Evolutionary conservation across 2,113 vertebrate genomes (phyloP).

Genomic region (Bagarius yarrelli): DNA sequence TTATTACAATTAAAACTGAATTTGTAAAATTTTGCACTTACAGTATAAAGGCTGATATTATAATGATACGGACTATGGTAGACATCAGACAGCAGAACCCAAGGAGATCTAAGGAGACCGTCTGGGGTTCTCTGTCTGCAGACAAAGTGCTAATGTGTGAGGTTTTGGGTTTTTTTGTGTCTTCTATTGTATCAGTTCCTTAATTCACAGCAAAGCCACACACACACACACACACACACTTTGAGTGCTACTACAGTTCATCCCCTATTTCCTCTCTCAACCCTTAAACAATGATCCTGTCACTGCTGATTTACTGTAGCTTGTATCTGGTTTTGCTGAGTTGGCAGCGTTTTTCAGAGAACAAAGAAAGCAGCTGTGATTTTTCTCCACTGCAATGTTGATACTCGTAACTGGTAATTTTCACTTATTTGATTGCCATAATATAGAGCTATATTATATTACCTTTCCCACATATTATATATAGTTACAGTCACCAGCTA

Average conservation of each 20-base stretch:
- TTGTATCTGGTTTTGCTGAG: conserved; percentile 17
- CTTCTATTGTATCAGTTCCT: conserved; percentile 21
- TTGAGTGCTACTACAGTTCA: neutral
- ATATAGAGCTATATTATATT: neutral
- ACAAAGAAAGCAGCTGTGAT: neutral
- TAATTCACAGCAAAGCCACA: neutral
- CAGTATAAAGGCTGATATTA: neutral
- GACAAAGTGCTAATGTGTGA: conserved; percentile 57
- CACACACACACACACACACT: neutral
- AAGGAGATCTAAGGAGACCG: neutral
- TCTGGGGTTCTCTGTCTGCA: conserved; percentile 44
- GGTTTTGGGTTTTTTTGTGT: neutral
- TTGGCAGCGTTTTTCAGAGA: neutral
- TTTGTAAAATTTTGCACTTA: neutral
- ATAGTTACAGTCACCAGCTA: neutral
- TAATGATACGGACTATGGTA: neutral
- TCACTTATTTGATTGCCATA: neutral
- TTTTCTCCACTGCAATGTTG: neutral
- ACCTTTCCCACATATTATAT: neutral
- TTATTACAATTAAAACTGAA: neutral
- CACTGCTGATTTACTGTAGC: conserved; percentile 7
- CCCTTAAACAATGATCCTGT: neutral
- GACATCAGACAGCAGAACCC: neutral
- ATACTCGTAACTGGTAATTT: neutral
- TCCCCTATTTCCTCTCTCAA: neutral